A percentile compares a stretch with the other conserved stretches of the same genome.
Conservation (phyloP, 2,797 vertebrate genomes). For the Nyctalus aviator region DNA sequence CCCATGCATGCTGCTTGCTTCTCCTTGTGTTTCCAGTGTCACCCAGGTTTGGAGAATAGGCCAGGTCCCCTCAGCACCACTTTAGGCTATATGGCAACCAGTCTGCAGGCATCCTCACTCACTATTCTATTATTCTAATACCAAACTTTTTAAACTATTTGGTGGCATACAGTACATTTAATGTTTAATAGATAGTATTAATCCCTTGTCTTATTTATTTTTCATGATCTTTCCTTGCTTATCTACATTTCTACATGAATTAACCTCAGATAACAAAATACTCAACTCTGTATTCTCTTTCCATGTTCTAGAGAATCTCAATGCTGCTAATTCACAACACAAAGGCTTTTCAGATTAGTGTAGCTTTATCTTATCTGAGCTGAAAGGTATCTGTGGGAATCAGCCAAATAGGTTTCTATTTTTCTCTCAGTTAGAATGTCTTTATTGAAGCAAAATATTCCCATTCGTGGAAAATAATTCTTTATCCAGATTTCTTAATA, state of each 20-base stretch:
- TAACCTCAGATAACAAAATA: conserved; percentile 23
- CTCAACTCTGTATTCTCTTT: neutral
- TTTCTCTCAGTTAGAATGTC: neutral
- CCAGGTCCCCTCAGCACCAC: neutral
- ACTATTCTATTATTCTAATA: neutral
- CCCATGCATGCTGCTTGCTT: neutral
- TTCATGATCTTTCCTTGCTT: neutral
- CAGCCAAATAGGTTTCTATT: neutral
- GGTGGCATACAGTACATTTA: neutral
- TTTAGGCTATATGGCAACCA: neutral
- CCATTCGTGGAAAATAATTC: neutral
- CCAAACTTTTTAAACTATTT: neutral
- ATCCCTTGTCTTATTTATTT: conserved; percentile 15
- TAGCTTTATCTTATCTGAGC: neutral
- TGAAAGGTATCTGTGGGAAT: neutral
- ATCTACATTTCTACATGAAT: neutral
- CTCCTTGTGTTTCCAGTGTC: neutral
- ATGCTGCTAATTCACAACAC: neutral
- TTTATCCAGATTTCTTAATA: neutral
- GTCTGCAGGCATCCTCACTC: neutral
- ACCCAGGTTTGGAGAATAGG: neutral
- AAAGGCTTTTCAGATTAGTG: neutral
- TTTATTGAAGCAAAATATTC: neutral
- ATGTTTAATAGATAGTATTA: neutral
- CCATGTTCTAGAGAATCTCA: neutral